Conservation (phyloP, 2,113 vertebrate genomes). For the Mohoua ochrocephala region DNA sequence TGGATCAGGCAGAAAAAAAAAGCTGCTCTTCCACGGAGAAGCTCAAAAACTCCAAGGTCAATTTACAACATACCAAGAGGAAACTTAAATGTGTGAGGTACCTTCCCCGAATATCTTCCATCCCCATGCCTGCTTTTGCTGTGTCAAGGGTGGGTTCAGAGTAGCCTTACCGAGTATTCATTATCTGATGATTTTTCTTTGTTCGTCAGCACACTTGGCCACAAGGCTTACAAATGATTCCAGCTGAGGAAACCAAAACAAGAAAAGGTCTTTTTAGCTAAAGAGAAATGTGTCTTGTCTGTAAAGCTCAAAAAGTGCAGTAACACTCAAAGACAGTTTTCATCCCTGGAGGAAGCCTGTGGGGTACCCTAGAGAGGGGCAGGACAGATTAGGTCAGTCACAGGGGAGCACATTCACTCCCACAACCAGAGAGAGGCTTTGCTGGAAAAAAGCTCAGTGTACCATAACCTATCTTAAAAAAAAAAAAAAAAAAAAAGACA, state of each 20-base stretch:
- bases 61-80: not conserved
- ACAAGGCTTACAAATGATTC: not conserved
- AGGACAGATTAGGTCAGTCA: not conserved
- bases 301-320: not conserved
- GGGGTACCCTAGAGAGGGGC: not conserved
- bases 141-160: not conserved
- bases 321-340: not conserved
- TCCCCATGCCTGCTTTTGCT: not conserved
- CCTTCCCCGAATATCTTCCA: not conserved
- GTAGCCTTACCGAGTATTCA: not conserved
- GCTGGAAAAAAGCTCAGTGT: not conserved
- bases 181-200: not conserved
- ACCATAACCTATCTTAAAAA: not conserved
- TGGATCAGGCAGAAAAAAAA: not conserved
- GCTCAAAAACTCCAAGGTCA: not conserved
- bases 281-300: not conserved
- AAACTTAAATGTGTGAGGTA: not conserved
- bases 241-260: not conserved
- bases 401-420: not conserved
- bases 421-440: not conserved
- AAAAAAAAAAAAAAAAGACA: not conserved
- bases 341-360: not conserved
- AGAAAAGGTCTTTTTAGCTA: not conserved
- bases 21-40: not conserved
- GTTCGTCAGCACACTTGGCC: not conserved